Base-by-base conservation (phyloP, 2,888 invertebrate species). In the Heliconius hortense region DNA sequence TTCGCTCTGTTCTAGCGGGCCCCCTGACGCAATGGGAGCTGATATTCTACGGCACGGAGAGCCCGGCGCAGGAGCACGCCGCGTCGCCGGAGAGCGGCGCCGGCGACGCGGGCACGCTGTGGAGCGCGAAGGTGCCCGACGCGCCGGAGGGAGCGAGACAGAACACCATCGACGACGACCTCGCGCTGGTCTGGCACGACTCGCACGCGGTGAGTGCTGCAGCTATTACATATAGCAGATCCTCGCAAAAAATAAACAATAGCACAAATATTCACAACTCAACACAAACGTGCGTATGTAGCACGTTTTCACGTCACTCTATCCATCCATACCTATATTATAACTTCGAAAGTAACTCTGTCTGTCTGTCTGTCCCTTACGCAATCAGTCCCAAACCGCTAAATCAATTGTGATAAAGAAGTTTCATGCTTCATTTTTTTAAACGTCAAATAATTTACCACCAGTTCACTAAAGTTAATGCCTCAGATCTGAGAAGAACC, bases 41-140 rank as follows among this genome's bases (percentile, higher is more conserved):
- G 84, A 96, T 97, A 84, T 96, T 98, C 87, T 97, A 97, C 89
- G 98, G 98, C 63, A 97, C 97, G 2, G 96, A 95, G 80, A 90
- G 91, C 2, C 95, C 95, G 1, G 92, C 95, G 13, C 95, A 95
- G 84, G 95, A 95, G 70, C 91, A 89, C 64, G 92, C 97, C 86
- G 97, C 96, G 53, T 97, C 97, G 4, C 95, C 94, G 7, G 90
- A 90, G 69, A 88, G 84, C 35, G 95, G 95, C 80, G 89, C 94
- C 24, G 88, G 90, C 72, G 66, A 71, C 62, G 75, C 74, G 11
- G 60, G 75, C 2, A 79, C 78, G 18, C 89, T 89, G 88, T 85
- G 81, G 48, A 81, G 81, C 13, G 82, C 82, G 2, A 81, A 83
- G 43, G 86, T 84, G 8, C 85, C 86, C 0, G 88, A 88, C 1